Conservation (phyloP, 2,888 invertebrate species). For the Lycocerus yunnanus region DNA sequence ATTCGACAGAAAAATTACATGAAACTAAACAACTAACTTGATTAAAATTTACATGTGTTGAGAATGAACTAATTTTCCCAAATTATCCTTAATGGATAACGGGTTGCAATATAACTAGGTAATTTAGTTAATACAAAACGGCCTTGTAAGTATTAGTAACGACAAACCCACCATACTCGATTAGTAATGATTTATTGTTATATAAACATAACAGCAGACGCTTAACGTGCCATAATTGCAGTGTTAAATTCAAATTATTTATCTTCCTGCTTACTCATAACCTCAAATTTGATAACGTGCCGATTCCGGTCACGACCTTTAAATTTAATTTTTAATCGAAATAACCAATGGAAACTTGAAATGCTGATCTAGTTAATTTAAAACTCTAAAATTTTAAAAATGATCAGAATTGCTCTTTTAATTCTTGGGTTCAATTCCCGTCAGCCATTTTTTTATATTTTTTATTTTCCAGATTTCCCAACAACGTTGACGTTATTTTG, state of each 20-base stretch:
- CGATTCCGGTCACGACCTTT: too few species aligned
- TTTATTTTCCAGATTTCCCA: conserved; percentile 25
- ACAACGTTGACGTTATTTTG: conserved; percentile 31
- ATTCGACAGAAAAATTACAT: background rate
- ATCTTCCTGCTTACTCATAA: background rate
- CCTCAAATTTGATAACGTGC: background rate
- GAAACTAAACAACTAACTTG: background rate
- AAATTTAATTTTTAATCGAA: too few species aligned
- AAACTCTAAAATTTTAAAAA: too few species aligned
- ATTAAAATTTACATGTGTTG: background rate
- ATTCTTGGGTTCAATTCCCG: too few species aligned
- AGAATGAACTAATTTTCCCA: background rate
- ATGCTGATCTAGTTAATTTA: too few species aligned
- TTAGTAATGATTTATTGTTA: background rate
- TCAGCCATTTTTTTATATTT: background rate
- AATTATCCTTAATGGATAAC: conserved; percentile 5
- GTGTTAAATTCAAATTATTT: background rate
- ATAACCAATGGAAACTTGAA: too few species aligned
- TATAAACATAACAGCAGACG: background rate
- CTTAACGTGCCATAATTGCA: background rate
- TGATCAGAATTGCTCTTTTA: too few species aligned
- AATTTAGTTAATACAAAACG: conserved; percentile 11
- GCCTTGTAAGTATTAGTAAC: conserved; percentile 4
- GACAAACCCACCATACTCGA: background rate
- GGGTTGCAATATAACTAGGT: conserved; percentile 6